Evolutionary conservation across 2,113 vertebrate species (phyloP), one percentile per base, ranked within the genome.

Genomic region (Typhlomys cinereus): DNA sequence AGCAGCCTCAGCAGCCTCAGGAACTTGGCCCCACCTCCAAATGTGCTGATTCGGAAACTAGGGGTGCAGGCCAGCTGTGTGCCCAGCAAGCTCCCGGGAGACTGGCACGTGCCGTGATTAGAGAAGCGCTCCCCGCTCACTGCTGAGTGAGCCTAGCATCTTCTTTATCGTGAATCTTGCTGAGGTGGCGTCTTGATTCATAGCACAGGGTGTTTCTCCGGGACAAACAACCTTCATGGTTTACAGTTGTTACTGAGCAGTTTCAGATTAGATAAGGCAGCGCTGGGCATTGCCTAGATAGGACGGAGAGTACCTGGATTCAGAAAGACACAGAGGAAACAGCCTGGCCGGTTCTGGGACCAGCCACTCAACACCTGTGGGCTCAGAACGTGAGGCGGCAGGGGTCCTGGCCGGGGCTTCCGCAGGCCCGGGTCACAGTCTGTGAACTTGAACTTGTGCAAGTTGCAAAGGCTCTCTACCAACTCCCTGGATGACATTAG

Each of bases 201-300:
- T 88, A 54, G 57, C 44, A 54, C 3, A 8, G 21, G 54, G 21
- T 80, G 54, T 57, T 95, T 78, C 66, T 66, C 57, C 54, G 27
- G 44, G 13, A 25, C 84, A 85, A 13, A 31, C 70, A 48, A 36
- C 34, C 50, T 57, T 64, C 41, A 34, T 12, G n/a, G 80, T 73
- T 83, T 82, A 23, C n/a, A 21, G 44, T 78, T 54, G 78, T 61
- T 84, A 57, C 34, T 62, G 44, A 93, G 50, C 14, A 62, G 18
- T 7, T 67, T 46, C 50, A 86, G 88, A 93, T 94, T 70, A 94
- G 85, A 91, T 93, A 92, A 90, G 66, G 59, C 17, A 70, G 23
- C 69, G 64, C 41, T 62, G 3, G n/a, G n/a, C 46, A 20, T 87
- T 76, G 5, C 62, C 29, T 9, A 74, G 44, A 31, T 29, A n/a